Evolutionary conservation across 2,888 invertebrate species (phyloP), one percentile per base, ranked within the genome.

Genomic region (Athripsodes cinereus): DNA sequence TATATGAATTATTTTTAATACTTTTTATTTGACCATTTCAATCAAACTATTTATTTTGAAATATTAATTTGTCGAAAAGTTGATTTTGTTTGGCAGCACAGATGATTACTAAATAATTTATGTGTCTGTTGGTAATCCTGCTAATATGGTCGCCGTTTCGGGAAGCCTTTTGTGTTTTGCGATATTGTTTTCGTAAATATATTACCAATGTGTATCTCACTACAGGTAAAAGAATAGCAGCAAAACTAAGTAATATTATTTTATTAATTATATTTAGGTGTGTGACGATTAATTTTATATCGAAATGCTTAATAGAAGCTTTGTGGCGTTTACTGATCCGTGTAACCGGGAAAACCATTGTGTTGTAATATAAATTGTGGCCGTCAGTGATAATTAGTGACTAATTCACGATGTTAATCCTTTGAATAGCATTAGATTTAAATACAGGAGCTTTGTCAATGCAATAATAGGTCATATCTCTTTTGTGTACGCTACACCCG

Each of bases 141-240:
- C 47, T 55, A 57, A 61, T 53, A 60, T 59, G 57, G 61, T 40
- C 13, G 40, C 59, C 59, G 59, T 59, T 56, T 57, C 44, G 57
- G 75, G 75, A 73, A 78, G 74, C 72, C 77, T 78, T 78, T 79
- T 79, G 78, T 79, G 78, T 79, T 79, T 79, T 78, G 75, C 78
- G 77, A 76, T 78, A 76, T 77, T 78, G 78, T 79, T 58, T 57
- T 57, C 48, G 31, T 53, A 56, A 49, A 56, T 59, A 55, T 44
- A 52, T 53, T 59, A 44, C 53, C 18, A 50, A 50, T 53, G 55
- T 59, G 53, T 52, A 47, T 52, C 19, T 49, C 48, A 40, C 31
- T 55, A 48, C 53, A 53, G 55, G 18, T 53, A 35, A 19, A 40
- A 35, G 3, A 6, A 16, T 2, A 34, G 19, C 19, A 22, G 26